phyloP scores from a whole-genome alignment of 2,888 invertebrate species.

The Tiphia femorata region DNA sequence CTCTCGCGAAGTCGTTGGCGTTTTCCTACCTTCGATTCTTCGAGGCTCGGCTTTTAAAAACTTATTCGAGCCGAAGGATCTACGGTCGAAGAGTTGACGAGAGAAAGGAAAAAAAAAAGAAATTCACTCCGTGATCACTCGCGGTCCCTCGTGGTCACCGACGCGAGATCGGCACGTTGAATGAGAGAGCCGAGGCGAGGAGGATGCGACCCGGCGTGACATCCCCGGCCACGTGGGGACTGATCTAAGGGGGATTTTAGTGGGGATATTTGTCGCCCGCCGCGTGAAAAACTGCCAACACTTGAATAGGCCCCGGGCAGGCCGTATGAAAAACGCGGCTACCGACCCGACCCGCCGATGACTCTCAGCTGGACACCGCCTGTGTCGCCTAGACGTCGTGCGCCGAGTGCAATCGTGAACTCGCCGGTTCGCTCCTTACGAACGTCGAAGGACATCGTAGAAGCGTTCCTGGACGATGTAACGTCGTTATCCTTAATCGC shows the following conservation, averaged over 20 bases:
- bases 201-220: conserved; percentile 45
- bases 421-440: too few species aligned
- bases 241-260: conserved; percentile 55
- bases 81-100: conserved; percentile 15
- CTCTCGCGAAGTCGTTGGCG: too few species aligned
- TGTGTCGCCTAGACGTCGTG: conserved; percentile 36
- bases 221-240: conserved; percentile 58
- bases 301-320: conserved; percentile 57
- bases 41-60: too few species aligned
- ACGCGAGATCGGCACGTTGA: conserved; percentile 55
- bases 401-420: too few species aligned
- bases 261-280: conserved; percentile 56
- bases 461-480: too few species aligned
- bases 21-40: too few species aligned
- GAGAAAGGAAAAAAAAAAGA: not conserved
- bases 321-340: conserved; percentile 59
- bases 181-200: conserved; percentile 40
- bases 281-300: conserved; percentile 61
- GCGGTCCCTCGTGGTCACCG: conserved; percentile 44
- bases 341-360: conserved; percentile 50
- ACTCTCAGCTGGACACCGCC: conserved; percentile 49
- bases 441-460: too few species aligned
- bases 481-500: too few species aligned
- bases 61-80: too few species aligned
- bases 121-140: too few species aligned